phyloP scores from a whole-genome alignment of 1,140 invertebrate genomes.

The Papilio glaucus region DNA sequence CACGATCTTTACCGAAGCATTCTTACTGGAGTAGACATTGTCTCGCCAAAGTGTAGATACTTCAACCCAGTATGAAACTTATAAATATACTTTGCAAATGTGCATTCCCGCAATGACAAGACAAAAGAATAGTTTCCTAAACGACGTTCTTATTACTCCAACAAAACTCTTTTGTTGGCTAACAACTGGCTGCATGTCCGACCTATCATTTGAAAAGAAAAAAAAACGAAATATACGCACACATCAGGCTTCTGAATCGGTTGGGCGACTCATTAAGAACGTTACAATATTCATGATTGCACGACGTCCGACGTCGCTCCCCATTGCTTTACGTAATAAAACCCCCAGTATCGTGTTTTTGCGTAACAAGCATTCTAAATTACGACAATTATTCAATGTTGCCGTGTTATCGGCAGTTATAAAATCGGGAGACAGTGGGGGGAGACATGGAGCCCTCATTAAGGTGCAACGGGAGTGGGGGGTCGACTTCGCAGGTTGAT shows the following conservation, averaged over 20 bases:
- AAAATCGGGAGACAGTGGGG: constrained; percentile 49
- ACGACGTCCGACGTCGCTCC: constrained; percentile 31
- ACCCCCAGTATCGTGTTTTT: constrained; percentile 62
- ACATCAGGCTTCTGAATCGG: constrained; percentile 20
- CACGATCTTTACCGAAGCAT: constrained; percentile 9
- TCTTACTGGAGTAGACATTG: constrained; percentile 4
- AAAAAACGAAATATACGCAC: constrained; percentile 36
- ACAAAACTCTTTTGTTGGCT: constrained; percentile 35
- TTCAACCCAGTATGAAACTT: constrained; percentile 14
- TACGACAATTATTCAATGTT: constrained; percentile 78
- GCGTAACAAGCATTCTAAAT: constrained; percentile 74
- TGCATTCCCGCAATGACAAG: constrained; percentile 25
- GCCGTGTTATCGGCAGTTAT: constrained; percentile 71
- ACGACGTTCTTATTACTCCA: constrained; percentile 24
- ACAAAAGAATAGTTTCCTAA: constrained; percentile 17
- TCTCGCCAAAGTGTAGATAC: not conserved
- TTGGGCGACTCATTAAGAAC: constrained; percentile 36
- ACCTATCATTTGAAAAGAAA: constrained; percentile 38
- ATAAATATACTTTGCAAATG: constrained; percentile 33
- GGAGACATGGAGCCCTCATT: constrained; percentile 52
- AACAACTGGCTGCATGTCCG: constrained; percentile 34
- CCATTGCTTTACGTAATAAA: constrained; percentile 50
- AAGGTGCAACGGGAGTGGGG: constrained; percentile 55
- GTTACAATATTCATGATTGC: constrained; percentile 38
- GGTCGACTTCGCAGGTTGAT: constrained; percentile 45